Conservation (phyloP, 2,797 vertebrate genomes). For the Falco concolor region DNA sequence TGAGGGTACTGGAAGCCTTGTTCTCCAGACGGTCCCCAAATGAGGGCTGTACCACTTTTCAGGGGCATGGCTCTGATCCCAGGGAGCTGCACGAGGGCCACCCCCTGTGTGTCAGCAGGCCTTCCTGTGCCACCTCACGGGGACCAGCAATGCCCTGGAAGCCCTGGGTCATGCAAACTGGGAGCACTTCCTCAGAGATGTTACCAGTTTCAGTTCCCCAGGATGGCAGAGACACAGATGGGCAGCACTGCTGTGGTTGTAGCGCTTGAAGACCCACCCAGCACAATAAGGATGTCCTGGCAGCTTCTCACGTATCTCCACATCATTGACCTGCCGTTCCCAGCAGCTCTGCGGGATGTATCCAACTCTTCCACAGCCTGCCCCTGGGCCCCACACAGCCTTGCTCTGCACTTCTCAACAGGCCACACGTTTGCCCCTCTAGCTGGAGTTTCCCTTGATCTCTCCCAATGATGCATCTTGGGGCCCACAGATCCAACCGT, state of each 20-base stretch:
- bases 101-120: background rate
- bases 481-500: background rate
- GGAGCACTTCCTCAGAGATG: background rate
- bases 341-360: background rate
- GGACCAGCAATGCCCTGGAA: background rate
- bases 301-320: fast-evolving
- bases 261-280: too few species aligned
- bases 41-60: fast-evolving
- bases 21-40: background rate
- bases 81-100: background rate
- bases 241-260: fast-evolving
- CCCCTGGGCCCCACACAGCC: fast-evolving
- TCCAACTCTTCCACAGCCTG: background rate
- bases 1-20: background rate
- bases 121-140: background rate
- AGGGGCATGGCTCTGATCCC: background rate
- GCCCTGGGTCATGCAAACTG: background rate
- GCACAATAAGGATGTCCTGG: background rate
- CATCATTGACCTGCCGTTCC: background rate
- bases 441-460: background rate
- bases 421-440: fast-evolving
- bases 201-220: background rate
- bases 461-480: background rate
- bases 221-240: fast-evolving
- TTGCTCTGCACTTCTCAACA: background rate